Percentiles rank a stretch among this genome's conserved stretches.
phyloP scores from a whole-genome alignment of 2,888 invertebrate genomes.

The Hesperia comma region DNA sequence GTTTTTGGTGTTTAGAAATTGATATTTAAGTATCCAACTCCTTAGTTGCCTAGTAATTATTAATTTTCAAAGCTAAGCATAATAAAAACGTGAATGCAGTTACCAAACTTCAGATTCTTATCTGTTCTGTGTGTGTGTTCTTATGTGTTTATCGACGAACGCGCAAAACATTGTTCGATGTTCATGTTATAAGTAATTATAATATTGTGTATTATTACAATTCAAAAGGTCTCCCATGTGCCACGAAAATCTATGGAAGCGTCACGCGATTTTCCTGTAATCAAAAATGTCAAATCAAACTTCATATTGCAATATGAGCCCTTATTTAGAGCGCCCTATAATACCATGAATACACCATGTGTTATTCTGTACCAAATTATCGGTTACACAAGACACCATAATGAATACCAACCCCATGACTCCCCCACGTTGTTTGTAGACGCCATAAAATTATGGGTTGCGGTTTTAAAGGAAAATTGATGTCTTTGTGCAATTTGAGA shows the following conservation, averaged over 20 bases:
- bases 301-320: constrained; percentile 26
- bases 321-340: constrained; percentile 23
- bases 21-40: too few species aligned
- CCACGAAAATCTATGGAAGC: neutral
- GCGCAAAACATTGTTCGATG: too few species aligned
- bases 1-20: too few species aligned
- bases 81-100: too few species aligned
- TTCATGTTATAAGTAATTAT: too few species aligned
- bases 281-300: constrained; percentile 34
- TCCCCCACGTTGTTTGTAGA: constrained; percentile 33
- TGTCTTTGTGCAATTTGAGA: constrained; percentile 23
- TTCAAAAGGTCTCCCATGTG: too few species aligned
- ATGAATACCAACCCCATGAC: constrained; percentile 44
- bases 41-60: too few species aligned
- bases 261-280: constrained; percentile 9
- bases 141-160: too few species aligned
- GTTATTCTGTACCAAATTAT: constrained; percentile 41
- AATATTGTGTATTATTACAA: too few species aligned
- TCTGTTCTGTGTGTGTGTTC: too few species aligned
- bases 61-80: too few species aligned
- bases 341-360: constrained; percentile 33
- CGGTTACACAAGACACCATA: constrained; percentile 45
- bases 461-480: constrained; percentile 35
- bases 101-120: too few species aligned
- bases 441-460: constrained; percentile 33